Base-by-base conservation (phyloP, 2,113 vertebrate genomes). In the Pseudonaja textilis region DNA sequence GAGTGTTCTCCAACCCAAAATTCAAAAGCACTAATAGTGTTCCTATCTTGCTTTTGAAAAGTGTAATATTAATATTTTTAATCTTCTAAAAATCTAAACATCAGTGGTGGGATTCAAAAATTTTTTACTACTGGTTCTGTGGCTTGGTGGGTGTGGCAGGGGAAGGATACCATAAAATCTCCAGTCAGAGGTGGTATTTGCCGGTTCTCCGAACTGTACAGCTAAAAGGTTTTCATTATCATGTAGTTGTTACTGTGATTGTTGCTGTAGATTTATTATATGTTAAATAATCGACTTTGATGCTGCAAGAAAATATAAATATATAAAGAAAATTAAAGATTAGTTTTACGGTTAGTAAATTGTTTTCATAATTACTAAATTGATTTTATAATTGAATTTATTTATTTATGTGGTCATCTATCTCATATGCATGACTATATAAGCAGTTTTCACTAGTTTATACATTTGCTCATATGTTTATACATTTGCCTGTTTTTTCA, bases 401-500 rank as follows among this genome's bases (percentile, higher is more conserved):
- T 64, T 59, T 25, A 25, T 64, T 64, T 64, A 64, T 64, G n/a
- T 74, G 69, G 0, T 5, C n/a, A 74, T 5, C 4, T 12, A 74
- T 74, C 14, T 34, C n/a, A 39, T 74, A 18, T 74, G 14, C n/a
- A 74, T 39, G 29, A 69, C 4, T 20, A 54, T 61, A 50, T 50
- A 88, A 87, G 54, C 59, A 64, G 10, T 74, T 74, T 74, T 42
- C 39, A 74, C 2, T 55, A 88, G 64, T 55, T 34, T 81, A 90
- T 8, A 11, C 47, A 54, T 45, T 54, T 94, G 45, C 94, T 95
- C 94, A 42, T 42, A 4, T 42, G 42, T 42, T 42, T 42, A 42
- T 39, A 92, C 94, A 90, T 94, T 93, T 92, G 74, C 93, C 20
- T 81, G 34, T 81, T 39, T 39, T 81, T 81, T 91, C 34, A 93